phyloP scores from a whole-genome alignment of 2,888 invertebrate species.

The Neuroscelio doddi region DNA sequence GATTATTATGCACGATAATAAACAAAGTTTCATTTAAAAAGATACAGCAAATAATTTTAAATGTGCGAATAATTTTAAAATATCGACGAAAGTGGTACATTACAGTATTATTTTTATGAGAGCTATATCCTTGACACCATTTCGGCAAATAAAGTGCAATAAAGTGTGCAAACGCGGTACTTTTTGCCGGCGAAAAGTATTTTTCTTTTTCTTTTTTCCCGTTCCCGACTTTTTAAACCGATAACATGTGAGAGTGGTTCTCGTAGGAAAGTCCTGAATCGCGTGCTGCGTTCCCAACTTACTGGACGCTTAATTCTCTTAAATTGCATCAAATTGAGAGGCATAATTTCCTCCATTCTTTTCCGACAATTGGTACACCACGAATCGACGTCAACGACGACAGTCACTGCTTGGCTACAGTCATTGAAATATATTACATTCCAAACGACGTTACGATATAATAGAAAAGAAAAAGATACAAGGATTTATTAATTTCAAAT shows the following conservation, averaged over 20 bases:
- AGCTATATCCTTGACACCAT: no score
- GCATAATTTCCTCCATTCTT: constrained; percentile 67
- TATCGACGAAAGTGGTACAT: no score
- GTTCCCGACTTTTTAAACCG: background rate
- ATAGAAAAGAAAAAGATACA: no score
- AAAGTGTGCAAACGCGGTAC: no score
- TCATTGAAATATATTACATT: constrained; percentile 45
- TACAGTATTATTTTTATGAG: no score
- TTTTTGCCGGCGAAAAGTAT: background rate
- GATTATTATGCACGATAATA: no score
- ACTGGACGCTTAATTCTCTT: constrained; percentile 63
- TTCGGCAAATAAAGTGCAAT: no score
- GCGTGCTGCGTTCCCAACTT: constrained; percentile 37
- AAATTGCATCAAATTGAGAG: constrained; percentile 67
- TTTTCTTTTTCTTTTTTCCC: background rate
- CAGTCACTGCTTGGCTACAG: constrained; percentile 57
- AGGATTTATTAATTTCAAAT: no score
- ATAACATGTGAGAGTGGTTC: no score
- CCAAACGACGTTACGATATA: constrained; percentile 16
- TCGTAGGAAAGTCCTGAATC: constrained; percentile 26
- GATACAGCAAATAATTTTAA: no score
- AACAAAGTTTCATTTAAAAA: no score
- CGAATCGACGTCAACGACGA: constrained; percentile 51
- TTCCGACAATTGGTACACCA: constrained; percentile 60
- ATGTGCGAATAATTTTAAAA: no score